Evolutionary conservation across 2,797 vertebrate species (phyloP).

Genomic region (Galago senegalensis): DNA sequence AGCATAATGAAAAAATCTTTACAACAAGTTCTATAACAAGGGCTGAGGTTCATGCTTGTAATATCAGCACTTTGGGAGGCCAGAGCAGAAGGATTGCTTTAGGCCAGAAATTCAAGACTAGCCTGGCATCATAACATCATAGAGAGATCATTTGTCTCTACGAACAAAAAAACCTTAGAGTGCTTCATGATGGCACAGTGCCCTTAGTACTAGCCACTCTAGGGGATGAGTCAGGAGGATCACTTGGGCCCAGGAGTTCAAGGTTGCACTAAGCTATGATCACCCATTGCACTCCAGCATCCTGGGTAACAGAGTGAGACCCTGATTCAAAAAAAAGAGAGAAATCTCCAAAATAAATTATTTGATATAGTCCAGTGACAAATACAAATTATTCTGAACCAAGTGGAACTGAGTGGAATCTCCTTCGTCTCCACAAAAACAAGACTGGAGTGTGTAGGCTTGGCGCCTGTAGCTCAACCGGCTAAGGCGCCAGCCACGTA

Average conservation of each 20-base stretch:
- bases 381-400: conserved; percentile 27
- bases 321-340: not conserved
- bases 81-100: not conserved
- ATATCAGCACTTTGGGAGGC: not conserved
- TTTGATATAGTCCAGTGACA: not conserved
- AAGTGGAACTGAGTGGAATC: not conserved
- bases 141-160: not conserved
- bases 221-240: not conserved
- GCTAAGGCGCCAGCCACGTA: too few species aligned
- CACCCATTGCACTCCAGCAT: not conserved
- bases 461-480: too few species aligned
- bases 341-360: not conserved
- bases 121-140: not conserved
- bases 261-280: not conserved
- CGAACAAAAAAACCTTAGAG: not conserved
- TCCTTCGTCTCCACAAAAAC: not conserved
- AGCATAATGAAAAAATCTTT: not conserved
- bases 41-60: not conserved
- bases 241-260: not conserved
- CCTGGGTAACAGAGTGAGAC: not conserved
- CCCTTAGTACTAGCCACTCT: not conserved
- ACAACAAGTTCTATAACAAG: not conserved
- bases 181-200: not conserved
- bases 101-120: not conserved
- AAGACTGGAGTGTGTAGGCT: not conserved